phyloP scores from a whole-genome alignment of 2,113 vertebrate genomes.

The Chaetops frenatus region DNA sequence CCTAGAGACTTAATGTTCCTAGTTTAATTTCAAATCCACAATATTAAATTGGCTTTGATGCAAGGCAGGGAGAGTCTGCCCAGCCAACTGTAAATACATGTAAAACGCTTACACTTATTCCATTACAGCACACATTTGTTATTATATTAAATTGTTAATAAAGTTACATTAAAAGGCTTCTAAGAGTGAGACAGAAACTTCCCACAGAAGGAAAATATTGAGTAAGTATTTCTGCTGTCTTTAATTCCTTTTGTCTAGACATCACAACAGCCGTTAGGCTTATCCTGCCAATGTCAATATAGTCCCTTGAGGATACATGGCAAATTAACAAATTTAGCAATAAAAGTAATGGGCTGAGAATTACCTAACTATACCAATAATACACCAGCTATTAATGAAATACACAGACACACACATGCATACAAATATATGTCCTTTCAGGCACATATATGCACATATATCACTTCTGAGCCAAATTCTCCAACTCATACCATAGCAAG shows the following conservation, averaged over 20 bases:
- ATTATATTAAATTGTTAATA: not conserved
- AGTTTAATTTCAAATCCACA: not conserved
- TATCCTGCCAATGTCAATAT: constrained; percentile 8
- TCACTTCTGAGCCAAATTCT: not conserved
- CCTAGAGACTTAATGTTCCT: not conserved
- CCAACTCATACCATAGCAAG: not conserved
- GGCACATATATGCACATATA: not conserved
- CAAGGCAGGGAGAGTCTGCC: not conserved
- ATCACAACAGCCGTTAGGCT: not conserved
- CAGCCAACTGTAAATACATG: constrained; percentile 1
- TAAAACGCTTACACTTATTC: constrained; percentile 6
- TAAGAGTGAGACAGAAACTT: constrained; percentile 6
- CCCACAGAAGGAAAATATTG: constrained; percentile 28
- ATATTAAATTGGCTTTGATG: not conserved
- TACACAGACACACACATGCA: not conserved
- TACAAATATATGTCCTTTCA: not conserved
- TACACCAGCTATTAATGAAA: not conserved
- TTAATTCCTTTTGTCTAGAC: constrained; percentile 60
- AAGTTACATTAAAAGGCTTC: constrained; percentile 10
- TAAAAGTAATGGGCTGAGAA: not conserved
- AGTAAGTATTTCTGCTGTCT: constrained; percentile 22
- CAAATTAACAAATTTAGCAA: constrained; percentile 22
- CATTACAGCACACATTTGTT: not conserved
- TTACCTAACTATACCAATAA: not conserved
- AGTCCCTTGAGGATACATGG: not conserved